Percentiles rank a stretch among this genome's conserved stretches.
Conservation (phyloP, 2,888 invertebrate species). For the Iphiclides podalirius region DNA sequence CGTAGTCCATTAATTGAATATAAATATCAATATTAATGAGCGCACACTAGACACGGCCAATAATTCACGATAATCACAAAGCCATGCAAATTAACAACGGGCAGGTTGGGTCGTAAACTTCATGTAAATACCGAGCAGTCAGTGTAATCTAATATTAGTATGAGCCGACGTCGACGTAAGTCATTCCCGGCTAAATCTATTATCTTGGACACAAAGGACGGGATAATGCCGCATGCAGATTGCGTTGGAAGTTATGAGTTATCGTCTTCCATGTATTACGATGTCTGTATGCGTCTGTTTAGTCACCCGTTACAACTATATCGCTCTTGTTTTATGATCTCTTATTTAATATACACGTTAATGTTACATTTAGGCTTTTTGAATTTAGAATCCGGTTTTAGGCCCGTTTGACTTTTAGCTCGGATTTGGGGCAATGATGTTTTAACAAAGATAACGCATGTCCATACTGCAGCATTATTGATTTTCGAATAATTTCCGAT, state of each 20-base stretch:
- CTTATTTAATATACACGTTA: no score
- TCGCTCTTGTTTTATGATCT: no score
- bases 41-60: not conserved
- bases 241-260: slow-evolving; percentile 13
- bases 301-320: not conserved
- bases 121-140: slow-evolving; percentile 12
- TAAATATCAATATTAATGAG: not conserved
- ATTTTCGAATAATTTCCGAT: no score
- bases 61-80: not conserved
- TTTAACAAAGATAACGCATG: no score
- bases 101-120: slow-evolving; percentile 13
- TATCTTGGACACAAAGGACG: slow-evolving; percentile 19
- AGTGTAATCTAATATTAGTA: slow-evolving; percentile 17
- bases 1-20: not conserved
- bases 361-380: no score
- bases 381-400: no score
- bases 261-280: slow-evolving; percentile 3
- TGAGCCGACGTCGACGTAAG: slow-evolving; percentile 16
- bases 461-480: no score
- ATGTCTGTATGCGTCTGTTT: not conserved
- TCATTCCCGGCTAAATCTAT: slow-evolving; percentile 21
- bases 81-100: slow-evolving; percentile 15
- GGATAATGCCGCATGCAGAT: slow-evolving; percentile 17
- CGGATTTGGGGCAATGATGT: no score
- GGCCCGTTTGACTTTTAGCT: no score